Conservation (phyloP, 1,140 invertebrate species). For the Camponotus vicinus region DNA sequence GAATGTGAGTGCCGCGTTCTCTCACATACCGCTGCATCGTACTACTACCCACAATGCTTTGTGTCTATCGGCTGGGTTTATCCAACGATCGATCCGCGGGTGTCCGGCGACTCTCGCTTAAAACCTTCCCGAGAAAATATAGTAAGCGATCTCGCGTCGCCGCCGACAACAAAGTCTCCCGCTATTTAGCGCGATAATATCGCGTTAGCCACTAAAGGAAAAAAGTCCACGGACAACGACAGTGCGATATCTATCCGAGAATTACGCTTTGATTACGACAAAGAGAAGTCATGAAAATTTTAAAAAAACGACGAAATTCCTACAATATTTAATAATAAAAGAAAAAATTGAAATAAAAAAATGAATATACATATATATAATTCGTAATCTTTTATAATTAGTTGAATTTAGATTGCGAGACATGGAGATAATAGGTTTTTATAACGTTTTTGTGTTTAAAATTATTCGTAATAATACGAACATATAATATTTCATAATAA, state of each 20-base stretch:
- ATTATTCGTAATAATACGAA: constrained; percentile 19
- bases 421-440: neutral
- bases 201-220: constrained; percentile 63
- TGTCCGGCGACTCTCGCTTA: constrained; percentile 72
- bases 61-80: constrained; percentile 75
- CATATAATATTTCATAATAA: constrained; percentile 37
- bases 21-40: constrained; percentile 74
- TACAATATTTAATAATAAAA: neutral
- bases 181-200: constrained; percentile 74
- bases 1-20: constrained; percentile 61
- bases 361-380: neutral
- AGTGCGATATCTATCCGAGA: constrained; percentile 24
- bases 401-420: neutral
- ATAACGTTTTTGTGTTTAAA: neutral
- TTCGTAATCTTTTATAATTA: neutral
- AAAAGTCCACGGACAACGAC: constrained; percentile 3
- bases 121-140: constrained; percentile 75
- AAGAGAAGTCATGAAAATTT: constrained; percentile 18
- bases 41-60: constrained; percentile 71
- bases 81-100: constrained; percentile 73
- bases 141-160: constrained; percentile 73
- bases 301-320: neutral
- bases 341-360: neutral
- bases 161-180: constrained; percentile 72
- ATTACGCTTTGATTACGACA: constrained; percentile 17